These are phyloP conservation scores for Urocyon cinereoargenteus DNA, from an alignment of 2,797 vertebrate species.

Conservation along the genomic window DNA sequence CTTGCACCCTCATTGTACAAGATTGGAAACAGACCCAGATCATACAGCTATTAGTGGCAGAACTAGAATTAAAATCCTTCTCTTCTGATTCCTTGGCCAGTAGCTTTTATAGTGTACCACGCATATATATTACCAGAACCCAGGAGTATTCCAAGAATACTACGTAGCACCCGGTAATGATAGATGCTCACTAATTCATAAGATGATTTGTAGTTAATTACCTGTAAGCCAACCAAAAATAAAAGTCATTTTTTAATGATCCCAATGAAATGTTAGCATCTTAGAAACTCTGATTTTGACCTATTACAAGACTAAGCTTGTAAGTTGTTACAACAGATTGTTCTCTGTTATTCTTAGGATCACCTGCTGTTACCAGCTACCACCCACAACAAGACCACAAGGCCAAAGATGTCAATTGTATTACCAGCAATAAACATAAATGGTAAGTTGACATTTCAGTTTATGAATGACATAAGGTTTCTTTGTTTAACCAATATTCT, in stretches of 20 bases:
- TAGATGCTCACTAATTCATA: not conserved
- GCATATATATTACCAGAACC: not conserved
- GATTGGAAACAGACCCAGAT: not conserved
- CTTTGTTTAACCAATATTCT: not conserved
- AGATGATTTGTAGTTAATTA: not conserved
- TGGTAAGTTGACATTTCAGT: conserved; percentile 90
- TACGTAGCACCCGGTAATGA: not conserved
- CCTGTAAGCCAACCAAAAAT: not conserved
- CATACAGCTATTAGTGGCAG: not conserved
- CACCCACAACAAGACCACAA: conserved; percentile 96
- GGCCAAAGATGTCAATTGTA: conserved; percentile 98
- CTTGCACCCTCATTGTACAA: not conserved
- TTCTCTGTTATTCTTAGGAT: conserved; percentile 91
- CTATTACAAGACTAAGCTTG: not conserved
- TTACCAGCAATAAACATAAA: conserved; percentile 97
- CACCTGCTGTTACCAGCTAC: conserved; percentile 97
- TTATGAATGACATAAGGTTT: not conserved
- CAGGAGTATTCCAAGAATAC: not conserved
- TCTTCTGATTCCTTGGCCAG: not conserved
- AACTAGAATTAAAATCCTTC: not conserved
- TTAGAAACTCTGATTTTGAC: conserved; percentile 35
- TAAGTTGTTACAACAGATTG: conserved; percentile 53
- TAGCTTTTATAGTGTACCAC: not conserved
- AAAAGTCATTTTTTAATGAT: not conserved
- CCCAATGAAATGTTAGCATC: not conserved